These are phyloP conservation scores for Saguinus imperator DNA, from an alignment of 2,113 vertebrate species.

Conservation along the genomic window DNA sequence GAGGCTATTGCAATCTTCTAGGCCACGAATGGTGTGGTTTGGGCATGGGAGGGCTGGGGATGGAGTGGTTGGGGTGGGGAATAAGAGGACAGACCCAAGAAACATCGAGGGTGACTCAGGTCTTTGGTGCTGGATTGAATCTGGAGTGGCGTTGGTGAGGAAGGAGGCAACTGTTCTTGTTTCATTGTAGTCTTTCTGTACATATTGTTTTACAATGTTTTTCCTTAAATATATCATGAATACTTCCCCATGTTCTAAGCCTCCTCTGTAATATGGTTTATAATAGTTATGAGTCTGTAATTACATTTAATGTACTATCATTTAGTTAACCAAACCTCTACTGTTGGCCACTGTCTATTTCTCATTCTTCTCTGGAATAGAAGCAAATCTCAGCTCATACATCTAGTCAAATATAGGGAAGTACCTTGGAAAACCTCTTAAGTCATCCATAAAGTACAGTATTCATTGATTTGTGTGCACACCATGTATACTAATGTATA, in stretches of 20 bases:
- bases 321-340: not conserved
- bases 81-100: too few relatives aligned
- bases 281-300: not conserved
- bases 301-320: not conserved
- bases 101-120: not conserved
- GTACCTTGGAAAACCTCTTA: not conserved
- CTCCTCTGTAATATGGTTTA: not conserved
- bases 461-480: not conserved
- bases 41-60: accelerated
- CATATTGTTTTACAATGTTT: not conserved
- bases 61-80: not conserved
- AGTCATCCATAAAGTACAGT: not conserved
- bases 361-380: not conserved
- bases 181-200: not conserved
- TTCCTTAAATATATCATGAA: not conserved
- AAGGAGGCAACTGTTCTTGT: not conserved
- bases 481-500: not conserved
- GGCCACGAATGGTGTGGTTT: accelerated
- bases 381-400: not conserved
- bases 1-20: not conserved
- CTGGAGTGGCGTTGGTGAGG: not conserved
- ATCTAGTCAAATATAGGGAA: not conserved
- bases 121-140: not conserved
- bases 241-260: not conserved
- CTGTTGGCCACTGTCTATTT: not conserved